Base-by-base conservation (phyloP, 1,140 invertebrate genomes). In the Laupala kohalensis region DNA sequence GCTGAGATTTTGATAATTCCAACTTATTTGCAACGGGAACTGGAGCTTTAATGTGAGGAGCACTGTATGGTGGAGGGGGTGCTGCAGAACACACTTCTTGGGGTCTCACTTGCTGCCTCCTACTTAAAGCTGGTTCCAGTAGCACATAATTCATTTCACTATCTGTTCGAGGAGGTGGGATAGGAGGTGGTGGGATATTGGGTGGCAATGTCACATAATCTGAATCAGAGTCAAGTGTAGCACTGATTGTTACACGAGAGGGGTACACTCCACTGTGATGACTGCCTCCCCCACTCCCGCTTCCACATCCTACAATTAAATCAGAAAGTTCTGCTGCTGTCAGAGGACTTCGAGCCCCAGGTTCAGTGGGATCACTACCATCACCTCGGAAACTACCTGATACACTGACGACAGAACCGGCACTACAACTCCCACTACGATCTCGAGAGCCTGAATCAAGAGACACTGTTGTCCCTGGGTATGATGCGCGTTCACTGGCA, bases 141-240 rank as follows among this genome's bases (percentile, higher is more conserved):
- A 75, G 65, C 13, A 73, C 65, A 64, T 75, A 76, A 29, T 70
- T 75, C 13, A 83, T 80, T 63, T 85, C 83, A 74, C 86, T 89
- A 75, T 89, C 88, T 9, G 84, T 86, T 74, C 88, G 81, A 70
- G 86, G 84, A 0, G 87, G 86, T 37, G 77, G 82, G 78, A 75
- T 72, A 5, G 77, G 77, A 0, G 87, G 86, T 62, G 77, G 82
- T 78, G 75, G 72, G 5, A 76, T 76, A 24, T 88, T 87, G 12
- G 90, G 86, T 12, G 92, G 90, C 77, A 94, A 82, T 24, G 91
- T 91, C 0, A 94, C 92, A 77, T 95, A 95, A 78, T 95, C 92
- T 19, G 91, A 93, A 75, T 94, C 92, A 1, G 92, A 93, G 77
- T 94, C 91, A 76, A 94, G 85, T 0, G 90, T 93, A 65, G 88